A percentile compares a stretch with the other conserved stretches of the same genome.
These are phyloP conservation scores for Calliphora vomitoria DNA, from an alignment of 2,888 invertebrate genomes.

Conservation along the genomic window DNA sequence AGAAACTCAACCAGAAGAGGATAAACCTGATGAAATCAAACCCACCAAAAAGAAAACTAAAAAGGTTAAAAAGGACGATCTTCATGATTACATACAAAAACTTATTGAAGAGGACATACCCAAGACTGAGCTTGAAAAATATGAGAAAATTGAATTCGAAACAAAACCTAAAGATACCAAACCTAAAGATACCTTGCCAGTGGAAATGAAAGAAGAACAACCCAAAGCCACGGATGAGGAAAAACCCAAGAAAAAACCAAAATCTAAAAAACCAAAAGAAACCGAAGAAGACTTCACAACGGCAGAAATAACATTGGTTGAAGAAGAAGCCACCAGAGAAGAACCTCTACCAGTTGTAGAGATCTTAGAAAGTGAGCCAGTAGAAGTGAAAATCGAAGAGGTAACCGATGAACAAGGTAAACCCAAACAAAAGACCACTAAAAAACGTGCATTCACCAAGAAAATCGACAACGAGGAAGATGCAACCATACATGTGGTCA, in stretches of 20 bases:
- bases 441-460: slow-evolving; percentile 80
- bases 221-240: slow-evolving; percentile 79
- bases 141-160: slow-evolving; percentile 84
- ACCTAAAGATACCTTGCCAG: slow-evolving; percentile 76
- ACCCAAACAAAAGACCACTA: slow-evolving; percentile 80
- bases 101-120: slow-evolving; percentile 83
- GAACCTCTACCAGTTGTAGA: slow-evolving; percentile 76
- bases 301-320: slow-evolving; percentile 77
- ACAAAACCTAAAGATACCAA: slow-evolving; percentile 78
- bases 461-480: slow-evolving; percentile 79
- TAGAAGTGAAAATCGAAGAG: slow-evolving; percentile 79
- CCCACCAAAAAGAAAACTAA: slow-evolving; percentile 81
- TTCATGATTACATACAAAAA: slow-evolving; percentile 83
- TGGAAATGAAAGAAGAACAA: slow-evolving; percentile 78
- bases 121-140: slow-evolving; percentile 84
- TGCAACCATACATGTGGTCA: slow-evolving; percentile 79
- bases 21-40: slow-evolving; percentile 80
- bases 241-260: slow-evolving; percentile 78
- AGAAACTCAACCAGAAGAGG: slow-evolving; percentile 79
- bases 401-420: slow-evolving; percentile 79
- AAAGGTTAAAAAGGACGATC: slow-evolving; percentile 81
- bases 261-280: slow-evolving; percentile 73
- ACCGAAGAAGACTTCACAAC: slow-evolving; percentile 72
- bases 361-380: slow-evolving; percentile 79
- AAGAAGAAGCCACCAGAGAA: slow-evolving; percentile 75